Evolutionary conservation across 2,888 invertebrate genomes (phyloP), one percentile per base, ranked within the genome.

Genomic region (Emmelina monodactyla): DNA sequence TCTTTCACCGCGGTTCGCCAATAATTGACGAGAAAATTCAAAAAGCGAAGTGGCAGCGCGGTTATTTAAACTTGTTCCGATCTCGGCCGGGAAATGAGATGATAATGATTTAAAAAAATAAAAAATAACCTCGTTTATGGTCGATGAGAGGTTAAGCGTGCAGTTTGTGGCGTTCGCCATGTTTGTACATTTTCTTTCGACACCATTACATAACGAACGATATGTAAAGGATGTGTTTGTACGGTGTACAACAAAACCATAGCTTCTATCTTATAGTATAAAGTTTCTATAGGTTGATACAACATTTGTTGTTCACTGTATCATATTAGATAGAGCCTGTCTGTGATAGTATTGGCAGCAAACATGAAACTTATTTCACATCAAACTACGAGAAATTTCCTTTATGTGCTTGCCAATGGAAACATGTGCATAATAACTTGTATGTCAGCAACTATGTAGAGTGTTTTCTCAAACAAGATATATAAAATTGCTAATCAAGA

Each of bases 11-110:
- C 55, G 56, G 56, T 62, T 58, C 51, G 49, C 52, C 52, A 62
- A 62, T 64, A 60, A 62, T 56, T 67, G 65, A 66, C 69, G 60
- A 67, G 60, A 55, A 62, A 64, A 60, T 61, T 64, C 50, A 39
- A 44, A 38, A 50, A 50, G 58, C 65, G 64, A 66, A 57, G 50
- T 47, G 51, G 50, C 13, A 19, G 14, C 43, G 44, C 42, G 47
- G 53, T 64, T 60, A 58, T 59, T 62, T 54, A 51, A 62, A 58
- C 58, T 51, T 49, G 51, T 46, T 45, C 50, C 49, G 50, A 58
- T 35, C 28, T 56, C 54, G 42, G 44, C 41, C 39, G 45, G 47
- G 53, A 63, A 69, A 68, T 68, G 62, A 67, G 65, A 68, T 65
- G 67, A 56, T 70, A 69, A 67, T 66, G 58, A 56, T 50, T 48